phyloP scores from a whole-genome alignment of 1,140 invertebrate species.

The Bombus pyrosoma region DNA sequence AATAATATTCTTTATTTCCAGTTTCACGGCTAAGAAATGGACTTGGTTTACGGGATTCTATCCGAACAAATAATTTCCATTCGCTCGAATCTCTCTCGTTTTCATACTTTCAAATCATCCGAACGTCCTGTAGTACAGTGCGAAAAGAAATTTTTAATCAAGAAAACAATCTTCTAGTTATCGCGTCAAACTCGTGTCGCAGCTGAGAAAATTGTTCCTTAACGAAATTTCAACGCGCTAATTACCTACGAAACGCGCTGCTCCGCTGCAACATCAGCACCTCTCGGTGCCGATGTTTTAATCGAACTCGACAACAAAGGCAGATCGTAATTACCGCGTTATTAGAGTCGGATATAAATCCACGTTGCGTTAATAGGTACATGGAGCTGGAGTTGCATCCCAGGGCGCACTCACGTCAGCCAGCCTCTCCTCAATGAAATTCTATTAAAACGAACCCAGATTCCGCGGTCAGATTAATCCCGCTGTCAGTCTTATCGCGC shows the following conservation, averaged over 20 bases:
- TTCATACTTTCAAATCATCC: too few relatives aligned
- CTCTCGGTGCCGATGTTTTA: neutral
- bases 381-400: neutral
- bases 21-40: too few relatives aligned
- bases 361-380: conserved; percentile 43
- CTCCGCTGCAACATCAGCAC: neutral
- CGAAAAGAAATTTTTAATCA: neutral
- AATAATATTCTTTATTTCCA: too few relatives aligned
- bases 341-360: conserved; percentile 73
- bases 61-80: too few relatives aligned
- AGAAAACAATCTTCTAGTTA: neutral
- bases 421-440: conserved; percentile 67
- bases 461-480: conserved; percentile 66
- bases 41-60: too few relatives aligned
- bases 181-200: neutral
- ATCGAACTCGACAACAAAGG: conserved; percentile 8
- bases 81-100: too few relatives aligned
- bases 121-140: too few relatives aligned
- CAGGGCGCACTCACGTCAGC: neutral
- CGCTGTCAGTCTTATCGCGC: conserved; percentile 11
- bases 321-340: conserved; percentile 67
- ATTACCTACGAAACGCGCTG: neutral
- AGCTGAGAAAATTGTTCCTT: neutral
- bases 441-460: conserved; percentile 68
- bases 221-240: neutral